A percentile compares a stretch with the other conserved stretches of the same genome.
Conservation (phyloP, 2,888 invertebrate species). For the Dyspetes luteomarginatus region DNA sequence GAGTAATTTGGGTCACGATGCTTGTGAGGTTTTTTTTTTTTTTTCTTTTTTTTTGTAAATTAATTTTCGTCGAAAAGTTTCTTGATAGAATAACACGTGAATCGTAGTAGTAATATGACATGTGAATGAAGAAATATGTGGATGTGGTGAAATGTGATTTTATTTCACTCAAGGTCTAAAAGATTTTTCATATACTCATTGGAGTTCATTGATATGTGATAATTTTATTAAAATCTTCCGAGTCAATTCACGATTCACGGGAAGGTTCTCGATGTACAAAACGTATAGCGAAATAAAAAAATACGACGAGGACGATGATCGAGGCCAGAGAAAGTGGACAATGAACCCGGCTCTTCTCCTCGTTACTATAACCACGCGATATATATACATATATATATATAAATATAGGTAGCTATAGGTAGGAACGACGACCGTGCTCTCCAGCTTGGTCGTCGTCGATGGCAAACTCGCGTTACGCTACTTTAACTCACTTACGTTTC, state of each 20-base stretch:
- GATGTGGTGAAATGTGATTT: no score
- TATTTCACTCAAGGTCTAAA: no score
- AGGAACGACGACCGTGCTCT: constrained; percentile 31
- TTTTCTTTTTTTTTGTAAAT: no score
- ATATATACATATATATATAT: constrained; percentile 10
- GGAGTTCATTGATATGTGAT: no score
- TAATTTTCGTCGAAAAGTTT: no score
- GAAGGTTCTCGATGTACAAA: constrained; percentile 32
- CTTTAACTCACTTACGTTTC: constrained; percentile 72
- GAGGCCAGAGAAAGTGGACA: constrained; percentile 78
- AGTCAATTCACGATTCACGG: constrained; percentile 39
- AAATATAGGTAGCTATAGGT: no score
- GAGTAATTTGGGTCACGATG: no score
- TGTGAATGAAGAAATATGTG: no score
- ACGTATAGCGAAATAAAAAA: constrained; percentile 31
- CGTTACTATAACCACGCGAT: constrained; percentile 61
- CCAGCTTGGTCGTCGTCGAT: constrained; percentile 30
- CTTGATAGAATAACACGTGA: no score
- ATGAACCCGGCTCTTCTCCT: constrained; percentile 75
- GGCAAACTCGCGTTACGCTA: constrained; percentile 71
- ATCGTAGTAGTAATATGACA: no score
- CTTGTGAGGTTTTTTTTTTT: no score
- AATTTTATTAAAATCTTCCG: constrained; percentile 15
- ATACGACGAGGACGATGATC: constrained; percentile 66
- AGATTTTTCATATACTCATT: not conserved